phyloP scores from a whole-genome alignment of 2,888 invertebrate species.

The Metacarcinus magister region DNA sequence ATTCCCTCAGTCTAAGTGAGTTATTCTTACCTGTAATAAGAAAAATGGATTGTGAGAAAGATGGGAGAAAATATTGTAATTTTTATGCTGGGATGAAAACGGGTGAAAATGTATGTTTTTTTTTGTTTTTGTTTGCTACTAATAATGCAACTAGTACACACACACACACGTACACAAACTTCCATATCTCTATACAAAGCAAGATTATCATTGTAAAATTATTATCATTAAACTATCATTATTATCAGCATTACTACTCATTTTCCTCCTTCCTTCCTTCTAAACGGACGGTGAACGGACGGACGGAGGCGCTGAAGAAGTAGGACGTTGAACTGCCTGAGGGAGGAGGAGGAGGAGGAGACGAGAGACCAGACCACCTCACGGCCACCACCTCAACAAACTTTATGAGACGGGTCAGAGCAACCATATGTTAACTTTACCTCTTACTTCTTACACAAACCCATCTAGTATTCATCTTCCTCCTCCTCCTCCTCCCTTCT shows the following conservation, averaged over 20 bases:
- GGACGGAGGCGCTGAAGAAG: not conserved
- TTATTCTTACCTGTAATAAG: not conserved
- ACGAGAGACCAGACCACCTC: no score
- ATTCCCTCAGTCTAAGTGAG: not conserved
- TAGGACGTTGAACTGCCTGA: not conserved
- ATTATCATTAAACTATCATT: no score
- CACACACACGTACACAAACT: no score
- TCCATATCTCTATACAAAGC: no score
- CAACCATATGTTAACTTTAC: not conserved
- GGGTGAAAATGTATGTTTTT: not conserved
- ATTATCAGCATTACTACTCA: no score
- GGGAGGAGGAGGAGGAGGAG: not conserved
- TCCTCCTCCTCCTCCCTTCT: not conserved
- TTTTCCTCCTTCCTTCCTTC: not conserved
- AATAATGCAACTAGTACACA: no score
- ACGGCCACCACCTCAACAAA: not conserved
- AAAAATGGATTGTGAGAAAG: not conserved
- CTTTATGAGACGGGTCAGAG: not conserved
- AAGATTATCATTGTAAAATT: no score
- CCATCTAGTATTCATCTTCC: not conserved
- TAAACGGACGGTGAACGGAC: not conserved
- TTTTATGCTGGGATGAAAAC: not conserved
- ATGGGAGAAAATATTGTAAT: no score
- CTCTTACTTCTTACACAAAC: not conserved
- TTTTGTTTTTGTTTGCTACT: not conserved